Evolutionary conservation across 2,888 invertebrate genomes (phyloP).

Genomic region (Frankliniella fusca): DNA sequence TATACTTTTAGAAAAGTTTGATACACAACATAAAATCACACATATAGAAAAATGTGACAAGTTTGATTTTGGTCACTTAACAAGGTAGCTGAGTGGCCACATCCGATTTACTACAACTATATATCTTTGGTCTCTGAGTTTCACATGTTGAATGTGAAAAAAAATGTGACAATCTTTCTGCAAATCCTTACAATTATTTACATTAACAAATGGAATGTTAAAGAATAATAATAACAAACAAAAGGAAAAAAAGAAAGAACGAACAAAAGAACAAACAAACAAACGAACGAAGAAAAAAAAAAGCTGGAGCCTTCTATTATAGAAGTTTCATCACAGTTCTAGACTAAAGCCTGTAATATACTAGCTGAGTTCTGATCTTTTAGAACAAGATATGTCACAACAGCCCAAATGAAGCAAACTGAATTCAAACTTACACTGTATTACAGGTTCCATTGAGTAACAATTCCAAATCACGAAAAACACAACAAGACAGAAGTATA

Average conservation of each 20-base stretch:
- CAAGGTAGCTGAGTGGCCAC: too few relatives aligned
- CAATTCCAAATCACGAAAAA: too few relatives aligned
- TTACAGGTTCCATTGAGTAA: too few relatives aligned
- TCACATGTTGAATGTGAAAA: not conserved
- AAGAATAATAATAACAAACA: not conserved
- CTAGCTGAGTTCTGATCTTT: not conserved
- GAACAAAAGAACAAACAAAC: not conserved
- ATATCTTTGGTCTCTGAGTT: slow-evolving; percentile 15
- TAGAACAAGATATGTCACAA: not conserved
- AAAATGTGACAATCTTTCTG: not conserved
- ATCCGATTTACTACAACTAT: not conserved
- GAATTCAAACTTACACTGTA: too few relatives aligned
- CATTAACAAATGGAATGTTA: not conserved
- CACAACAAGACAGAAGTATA: too few relatives aligned
- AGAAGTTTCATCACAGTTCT: not conserved
- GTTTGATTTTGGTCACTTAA: too few relatives aligned
- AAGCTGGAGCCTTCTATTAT: not conserved
- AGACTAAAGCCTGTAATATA: not conserved
- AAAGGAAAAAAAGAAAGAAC: not conserved
- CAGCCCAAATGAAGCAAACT: not conserved
- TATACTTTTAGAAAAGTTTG: too few relatives aligned
- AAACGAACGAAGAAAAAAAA: not conserved
- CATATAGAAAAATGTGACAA: too few relatives aligned
- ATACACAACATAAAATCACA: too few relatives aligned
- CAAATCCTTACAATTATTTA: too few relatives aligned